phyloP scores from a whole-genome alignment of 2,797 vertebrate genomes.

The Nannoperca obscura region DNA sequence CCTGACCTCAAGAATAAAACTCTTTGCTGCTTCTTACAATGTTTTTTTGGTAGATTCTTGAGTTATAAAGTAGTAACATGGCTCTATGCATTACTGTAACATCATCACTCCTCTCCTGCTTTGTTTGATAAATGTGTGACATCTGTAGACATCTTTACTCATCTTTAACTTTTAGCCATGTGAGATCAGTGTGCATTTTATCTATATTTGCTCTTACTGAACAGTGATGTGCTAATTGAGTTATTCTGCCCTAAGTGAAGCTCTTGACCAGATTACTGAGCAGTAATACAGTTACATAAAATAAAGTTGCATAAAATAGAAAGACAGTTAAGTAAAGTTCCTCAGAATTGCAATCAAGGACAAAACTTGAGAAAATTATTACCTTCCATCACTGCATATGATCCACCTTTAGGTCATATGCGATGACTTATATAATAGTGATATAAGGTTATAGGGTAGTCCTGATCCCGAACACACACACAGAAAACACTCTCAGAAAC shows the following conservation, averaged over 20 bases:
- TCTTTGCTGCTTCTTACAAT: background rate
- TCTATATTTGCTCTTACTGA: no score
- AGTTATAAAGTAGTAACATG: background rate
- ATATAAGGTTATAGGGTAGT: background rate
- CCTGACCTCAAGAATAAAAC: background rate
- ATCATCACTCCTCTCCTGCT: background rate
- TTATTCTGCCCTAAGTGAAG: background rate
- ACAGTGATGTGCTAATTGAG: no score
- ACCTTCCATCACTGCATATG: background rate
- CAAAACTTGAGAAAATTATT: background rate
- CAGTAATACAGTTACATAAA: background rate
- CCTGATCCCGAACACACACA: constrained; percentile 17
- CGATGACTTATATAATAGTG: constrained; percentile 1
- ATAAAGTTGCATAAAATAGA: background rate
- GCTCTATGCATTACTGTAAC: background rate
- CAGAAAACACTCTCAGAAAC: constrained; percentile 37
- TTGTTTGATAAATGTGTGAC: background rate
- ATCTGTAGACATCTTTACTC: background rate
- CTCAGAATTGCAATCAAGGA: background rate
- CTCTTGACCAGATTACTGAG: background rate
- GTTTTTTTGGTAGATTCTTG: background rate
- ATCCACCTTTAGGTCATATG: background rate
- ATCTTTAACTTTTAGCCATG: background rate
- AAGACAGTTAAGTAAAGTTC: background rate
- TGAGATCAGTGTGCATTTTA: background rate